A percentile compares a stretch with the other conserved stretches of the same genome.
Conservation (phyloP, 1,140 invertebrate species). For the Stratiolaelaps scimitus region DNA sequence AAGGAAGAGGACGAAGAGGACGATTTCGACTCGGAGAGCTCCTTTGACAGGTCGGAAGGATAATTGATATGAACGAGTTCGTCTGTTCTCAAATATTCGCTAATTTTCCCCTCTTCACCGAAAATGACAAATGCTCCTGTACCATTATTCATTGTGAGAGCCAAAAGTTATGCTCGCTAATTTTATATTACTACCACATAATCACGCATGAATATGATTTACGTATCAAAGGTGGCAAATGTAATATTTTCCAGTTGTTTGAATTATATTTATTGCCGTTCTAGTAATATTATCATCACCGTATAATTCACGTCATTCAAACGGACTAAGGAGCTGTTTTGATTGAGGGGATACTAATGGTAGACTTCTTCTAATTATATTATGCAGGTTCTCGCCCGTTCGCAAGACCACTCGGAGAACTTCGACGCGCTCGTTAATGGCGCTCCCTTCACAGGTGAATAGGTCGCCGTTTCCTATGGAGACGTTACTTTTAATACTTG, state of each 20-base stretch:
- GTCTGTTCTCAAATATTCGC: too few species aligned
- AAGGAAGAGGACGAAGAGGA: neutral
- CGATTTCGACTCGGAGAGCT: conserved; percentile 24
- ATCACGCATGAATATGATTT: too few species aligned
- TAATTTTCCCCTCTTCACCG: conserved; percentile 44
- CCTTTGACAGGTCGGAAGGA: conserved; percentile 39
- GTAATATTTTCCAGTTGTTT: too few species aligned
- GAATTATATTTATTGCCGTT: too few species aligned
- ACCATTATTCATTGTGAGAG: conserved; percentile 6
- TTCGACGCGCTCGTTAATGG: conserved; percentile 21
- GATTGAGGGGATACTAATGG: conserved; percentile 33
- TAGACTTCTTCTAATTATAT: conserved; percentile 10
- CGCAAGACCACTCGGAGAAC: conserved; percentile 35
- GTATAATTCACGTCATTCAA: too few species aligned
- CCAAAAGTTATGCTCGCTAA: neutral
- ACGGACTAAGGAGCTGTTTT: neutral
- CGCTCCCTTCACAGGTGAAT: neutral
- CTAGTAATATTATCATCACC: too few species aligned
- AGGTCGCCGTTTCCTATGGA: too few species aligned
- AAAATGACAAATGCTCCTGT: conserved; percentile 32
- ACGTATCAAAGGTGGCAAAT: too few species aligned
- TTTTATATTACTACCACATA: neutral
- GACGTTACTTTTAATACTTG: too few species aligned
- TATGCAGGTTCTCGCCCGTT: conserved; percentile 32
- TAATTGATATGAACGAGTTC: conserved; percentile 52